Base-by-base conservation (phyloP, 2,113 vertebrate species). In the Oryzias woworae region DNA sequence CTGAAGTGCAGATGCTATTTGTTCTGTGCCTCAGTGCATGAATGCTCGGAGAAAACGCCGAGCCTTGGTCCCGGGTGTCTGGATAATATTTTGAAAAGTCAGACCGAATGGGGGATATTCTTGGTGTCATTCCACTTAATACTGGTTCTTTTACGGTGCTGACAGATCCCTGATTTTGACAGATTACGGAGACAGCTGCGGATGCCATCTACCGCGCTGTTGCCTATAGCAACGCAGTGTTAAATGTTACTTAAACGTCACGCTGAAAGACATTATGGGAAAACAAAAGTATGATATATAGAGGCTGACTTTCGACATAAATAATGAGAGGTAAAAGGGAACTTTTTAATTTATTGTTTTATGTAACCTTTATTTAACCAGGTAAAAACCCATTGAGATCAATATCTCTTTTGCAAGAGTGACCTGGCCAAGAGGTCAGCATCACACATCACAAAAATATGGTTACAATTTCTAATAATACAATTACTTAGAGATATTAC, bases 71-170 rank as follows among this genome's bases (percentile, higher is more conserved):
- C 60, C 67, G 20, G 20, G 20, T 61, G 66, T 85, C 72, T 87
- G 78, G 83, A 80, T 84, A 84, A 85, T 84, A 77, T 77, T 76
- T 82, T 58, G 54, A 73, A 43, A 62, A 83, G 64, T 73, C 61
- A 42, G 51, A 75, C 48, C 31, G 68, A 81, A 71, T 65, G 51
- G 64, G 48, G 64, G 74, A 75, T 71, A 64, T 73, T 69, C 68
- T 79, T 65, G 0, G 20, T 54, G 69, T 75, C 76, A 78, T 54
- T 80, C 69, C 71, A 75, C 70, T 81, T 75, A 83, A 71, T 73
- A 60, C 5, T 59, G 31, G 67, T 49, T 58, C 69, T 80, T 73
- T 82, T 67, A 15, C 62, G 23, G 31, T 6, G 17, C 22, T 26
- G 78, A 76, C 75, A 53, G 68, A 50, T 66, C 49, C 13, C 28